These are phyloP conservation scores for Nothura maculosa DNA, from an alignment of 2,797 vertebrate species.

Conservation along the genomic window DNA sequence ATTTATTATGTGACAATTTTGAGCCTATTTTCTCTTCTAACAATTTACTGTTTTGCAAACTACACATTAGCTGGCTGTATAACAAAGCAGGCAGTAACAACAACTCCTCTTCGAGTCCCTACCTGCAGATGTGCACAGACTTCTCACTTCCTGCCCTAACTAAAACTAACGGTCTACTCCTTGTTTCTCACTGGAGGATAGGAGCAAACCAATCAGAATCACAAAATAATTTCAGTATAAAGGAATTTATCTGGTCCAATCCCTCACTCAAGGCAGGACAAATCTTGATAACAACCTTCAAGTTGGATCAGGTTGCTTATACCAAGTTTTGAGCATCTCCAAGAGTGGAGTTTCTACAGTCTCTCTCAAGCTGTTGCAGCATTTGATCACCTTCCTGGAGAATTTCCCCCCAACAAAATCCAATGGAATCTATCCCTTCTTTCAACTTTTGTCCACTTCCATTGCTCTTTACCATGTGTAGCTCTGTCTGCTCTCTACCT, in stretches of 20 bases:
- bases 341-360: background rate
- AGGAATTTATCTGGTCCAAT: background rate
- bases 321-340: background rate
- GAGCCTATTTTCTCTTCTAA: background rate
- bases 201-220: background rate
- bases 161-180: background rate
- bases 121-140: background rate
- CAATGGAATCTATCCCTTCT: background rate
- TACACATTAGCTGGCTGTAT: background rate
- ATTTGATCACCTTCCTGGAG: background rate
- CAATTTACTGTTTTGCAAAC: background rate
- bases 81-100: background rate
- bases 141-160: background rate
- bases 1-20: background rate
- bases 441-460: background rate
- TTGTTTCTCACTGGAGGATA: background rate
- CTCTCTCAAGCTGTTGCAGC: background rate
- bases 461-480: fast-evolving
- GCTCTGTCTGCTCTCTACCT: background rate
- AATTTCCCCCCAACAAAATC: background rate
- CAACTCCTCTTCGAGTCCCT: background rate
- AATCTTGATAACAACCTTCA: background rate
- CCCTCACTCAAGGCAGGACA: background rate
- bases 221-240: background rate
- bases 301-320: background rate